These are phyloP conservation scores for Adelognathus sp. DNA, from an alignment of 2,888 invertebrate species.

Conservation along the genomic window DNA sequence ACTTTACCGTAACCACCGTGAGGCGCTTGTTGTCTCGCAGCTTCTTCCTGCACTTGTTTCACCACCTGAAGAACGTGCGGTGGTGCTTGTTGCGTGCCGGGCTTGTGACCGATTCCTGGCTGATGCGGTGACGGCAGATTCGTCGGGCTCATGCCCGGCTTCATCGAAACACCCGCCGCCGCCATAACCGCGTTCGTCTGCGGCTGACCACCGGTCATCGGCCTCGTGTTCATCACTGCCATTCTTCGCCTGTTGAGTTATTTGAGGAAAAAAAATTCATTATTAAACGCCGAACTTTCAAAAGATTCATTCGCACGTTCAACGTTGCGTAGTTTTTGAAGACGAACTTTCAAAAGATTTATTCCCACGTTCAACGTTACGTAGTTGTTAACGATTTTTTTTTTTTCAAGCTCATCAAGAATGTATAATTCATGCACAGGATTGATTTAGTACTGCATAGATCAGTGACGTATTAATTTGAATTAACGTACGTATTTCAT, in stretches of 20 bases:
- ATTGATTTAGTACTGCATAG: no score
- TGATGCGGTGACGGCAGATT: constrained; percentile 82
- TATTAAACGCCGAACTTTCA: neutral
- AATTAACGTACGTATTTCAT: no score
- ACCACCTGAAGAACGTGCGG: constrained; percentile 92
- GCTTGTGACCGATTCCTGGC: constrained; percentile 85
- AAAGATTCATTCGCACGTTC: neutral
- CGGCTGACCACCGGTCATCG: constrained; percentile 78
- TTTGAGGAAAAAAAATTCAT: constrained; percentile 68
- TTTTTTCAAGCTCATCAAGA: no score
- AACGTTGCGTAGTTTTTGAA: no score
- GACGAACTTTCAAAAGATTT: neutral
- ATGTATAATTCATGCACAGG: no score
- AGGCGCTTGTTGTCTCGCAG: constrained; percentile 93
- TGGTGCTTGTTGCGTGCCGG: constrained; percentile 88
- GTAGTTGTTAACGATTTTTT: no score
- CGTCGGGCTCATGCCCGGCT: constrained; percentile 81
- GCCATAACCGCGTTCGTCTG: constrained; percentile 83
- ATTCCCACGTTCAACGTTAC: no score
- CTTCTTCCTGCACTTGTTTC: constrained; percentile 95
- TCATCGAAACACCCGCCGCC: constrained; percentile 82
- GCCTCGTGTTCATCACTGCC: constrained; percentile 91
- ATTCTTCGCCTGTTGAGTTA: constrained; percentile 85
- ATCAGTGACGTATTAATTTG: no score
- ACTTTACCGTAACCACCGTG: constrained; percentile 90